Evolutionary conservation across 2,888 invertebrate species (phyloP).

Genomic region (Ligdia adustata): DNA sequence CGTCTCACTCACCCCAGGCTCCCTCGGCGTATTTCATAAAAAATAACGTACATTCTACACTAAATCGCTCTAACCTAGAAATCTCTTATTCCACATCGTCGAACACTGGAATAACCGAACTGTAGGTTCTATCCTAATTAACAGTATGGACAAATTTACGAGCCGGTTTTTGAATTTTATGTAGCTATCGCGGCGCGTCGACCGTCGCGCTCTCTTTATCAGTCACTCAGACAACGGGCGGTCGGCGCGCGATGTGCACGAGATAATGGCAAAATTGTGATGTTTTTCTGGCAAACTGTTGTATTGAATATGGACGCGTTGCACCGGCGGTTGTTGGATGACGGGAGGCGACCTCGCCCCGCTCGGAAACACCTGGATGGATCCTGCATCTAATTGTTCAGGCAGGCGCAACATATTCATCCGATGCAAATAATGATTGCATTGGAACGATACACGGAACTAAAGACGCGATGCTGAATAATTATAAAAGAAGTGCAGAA

Average conservation of each 20-base stretch:
- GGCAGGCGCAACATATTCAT: too few relatives aligned
- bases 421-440: slow-evolving; percentile 28
- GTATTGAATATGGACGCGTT: slow-evolving; percentile 40
- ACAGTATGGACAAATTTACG: slow-evolving; percentile 78
- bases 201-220: slow-evolving; percentile 76
- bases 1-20: slow-evolving; percentile 45
- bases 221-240: slow-evolving; percentile 61
- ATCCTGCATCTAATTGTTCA: slow-evolving; percentile 16
- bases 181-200: slow-evolving; percentile 64
- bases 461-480: slow-evolving; percentile 38
- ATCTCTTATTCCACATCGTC: slow-evolving; percentile 78
- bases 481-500: slow-evolving; percentile 53
- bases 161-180: slow-evolving; percentile 61
- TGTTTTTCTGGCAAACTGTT: slow-evolving; percentile 71
- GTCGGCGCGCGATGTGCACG: slow-evolving; percentile 60
- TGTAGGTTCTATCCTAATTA: slow-evolving; percentile 72
- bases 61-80: slow-evolving; percentile 80
- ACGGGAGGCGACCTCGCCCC: slow-evolving; percentile 35
- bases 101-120: slow-evolving; percentile 76
- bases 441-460: slow-evolving; percentile 29
- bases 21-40: slow-evolving; percentile 70
- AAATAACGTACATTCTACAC: slow-evolving; percentile 76
- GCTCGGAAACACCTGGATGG: slow-evolving; percentile 42
- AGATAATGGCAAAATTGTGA: slow-evolving; percentile 82
- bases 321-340: slow-evolving; percentile 31